These are phyloP conservation scores for Biston stratarius DNA, from an alignment of 2,888 invertebrate species.

Conservation along the genomic window DNA sequence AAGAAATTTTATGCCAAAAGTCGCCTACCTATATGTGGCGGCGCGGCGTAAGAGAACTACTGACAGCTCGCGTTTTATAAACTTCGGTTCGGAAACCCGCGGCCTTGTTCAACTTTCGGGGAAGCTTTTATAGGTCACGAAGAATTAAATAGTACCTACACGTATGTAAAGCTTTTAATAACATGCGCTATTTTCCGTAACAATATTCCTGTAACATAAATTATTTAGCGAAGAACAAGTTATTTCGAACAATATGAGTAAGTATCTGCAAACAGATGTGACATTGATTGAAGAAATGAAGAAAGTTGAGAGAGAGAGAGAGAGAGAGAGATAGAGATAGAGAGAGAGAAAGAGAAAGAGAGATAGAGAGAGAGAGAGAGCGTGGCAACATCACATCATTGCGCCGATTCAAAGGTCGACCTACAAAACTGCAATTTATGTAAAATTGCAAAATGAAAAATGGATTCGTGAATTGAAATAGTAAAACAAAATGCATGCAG, in stretches of 20 bases:
- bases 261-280: conserved; percentile 23
- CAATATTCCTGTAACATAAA: conserved; percentile 6
- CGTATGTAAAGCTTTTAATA: conserved; percentile 25
- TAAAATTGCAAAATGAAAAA: conserved; percentile 56
- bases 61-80: conserved; percentile 68
- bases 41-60: conserved; percentile 58
- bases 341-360: too few species aligned
- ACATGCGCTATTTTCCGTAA: conserved; percentile 19
- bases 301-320: conserved; percentile 9
- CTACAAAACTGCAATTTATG: conserved; percentile 36
- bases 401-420: conserved; percentile 23
- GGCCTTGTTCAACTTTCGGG: conserved; percentile 70
- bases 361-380: too few species aligned
- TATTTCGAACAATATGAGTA: conserved; percentile 4
- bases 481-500: conserved; percentile 80
- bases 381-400: conserved; percentile 1
- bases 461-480: conserved; percentile 60
- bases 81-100: conserved; percentile 62
- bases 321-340: too few species aligned
- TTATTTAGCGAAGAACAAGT: not conserved
- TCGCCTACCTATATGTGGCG: conserved; percentile 56
- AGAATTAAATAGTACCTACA: conserved; percentile 47
- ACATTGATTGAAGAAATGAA: conserved; percentile 24
- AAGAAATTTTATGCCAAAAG: conserved; percentile 69
- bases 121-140: conserved; percentile 67